These are phyloP conservation scores for Anguilla rostrata DNA, from an alignment of 2,113 vertebrate species.

Conservation along the genomic window DNA sequence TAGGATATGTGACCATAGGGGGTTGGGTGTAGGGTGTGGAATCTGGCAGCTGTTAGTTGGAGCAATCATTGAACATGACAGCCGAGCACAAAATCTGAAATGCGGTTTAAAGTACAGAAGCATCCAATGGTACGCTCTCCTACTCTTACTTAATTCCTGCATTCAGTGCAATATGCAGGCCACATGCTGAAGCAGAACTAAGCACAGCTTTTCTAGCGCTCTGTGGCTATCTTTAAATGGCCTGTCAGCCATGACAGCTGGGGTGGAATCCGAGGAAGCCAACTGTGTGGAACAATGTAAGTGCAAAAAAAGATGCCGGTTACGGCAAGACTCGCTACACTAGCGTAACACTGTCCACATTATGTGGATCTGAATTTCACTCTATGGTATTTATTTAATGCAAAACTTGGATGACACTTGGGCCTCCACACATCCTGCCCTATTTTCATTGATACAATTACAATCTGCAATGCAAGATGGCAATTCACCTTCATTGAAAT, in stretches of 20 bases:
- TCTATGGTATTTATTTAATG: not conserved
- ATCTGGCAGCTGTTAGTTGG: not conserved
- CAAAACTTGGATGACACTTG: not conserved
- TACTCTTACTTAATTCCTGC: not conserved
- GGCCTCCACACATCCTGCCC: not conserved
- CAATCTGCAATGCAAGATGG: not conserved
- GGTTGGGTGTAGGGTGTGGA: not conserved
- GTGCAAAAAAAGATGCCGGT: not conserved
- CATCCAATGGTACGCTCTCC: not conserved
- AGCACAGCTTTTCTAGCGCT: not conserved
- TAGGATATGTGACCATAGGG: too few species aligned
- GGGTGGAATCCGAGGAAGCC: not conserved
- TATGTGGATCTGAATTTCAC: not conserved
- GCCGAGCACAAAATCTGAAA: not conserved
- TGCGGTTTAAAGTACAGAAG: not conserved
- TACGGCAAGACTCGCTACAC: not conserved
- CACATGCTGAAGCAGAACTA: not conserved
- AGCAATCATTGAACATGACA: not conserved
- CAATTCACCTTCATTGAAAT: not conserved
- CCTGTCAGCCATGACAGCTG: not conserved
- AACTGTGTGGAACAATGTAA: not conserved
- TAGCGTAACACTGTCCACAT: not conserved
- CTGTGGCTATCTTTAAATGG: not conserved
- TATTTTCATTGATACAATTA: not conserved
- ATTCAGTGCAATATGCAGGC: not conserved